Conservation (phyloP, 2,113 vertebrate species). For the Tenebrosternarchus preto region DNA sequence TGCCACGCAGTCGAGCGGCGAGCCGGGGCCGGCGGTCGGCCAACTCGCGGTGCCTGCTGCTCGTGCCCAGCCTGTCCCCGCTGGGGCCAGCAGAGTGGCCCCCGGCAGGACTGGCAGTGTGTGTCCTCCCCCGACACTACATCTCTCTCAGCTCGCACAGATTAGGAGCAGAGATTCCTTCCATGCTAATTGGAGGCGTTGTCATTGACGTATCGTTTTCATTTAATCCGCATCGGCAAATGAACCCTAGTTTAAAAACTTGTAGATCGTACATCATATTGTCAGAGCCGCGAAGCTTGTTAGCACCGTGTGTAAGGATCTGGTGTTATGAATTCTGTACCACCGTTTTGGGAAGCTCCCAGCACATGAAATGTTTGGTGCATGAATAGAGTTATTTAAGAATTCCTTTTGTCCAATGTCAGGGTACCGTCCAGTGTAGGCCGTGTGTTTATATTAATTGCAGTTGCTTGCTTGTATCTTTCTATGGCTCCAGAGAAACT, state of each 20-base stretch:
- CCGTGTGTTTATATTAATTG: neutral
- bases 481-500: neutral
- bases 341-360: neutral
- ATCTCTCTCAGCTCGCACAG: no score
- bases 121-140: neutral
- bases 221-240: constrained; percentile 26
- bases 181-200: neutral
- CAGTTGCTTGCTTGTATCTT: neutral
- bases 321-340: neutral
- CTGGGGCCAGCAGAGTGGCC: neutral
- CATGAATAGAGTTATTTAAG: neutral
- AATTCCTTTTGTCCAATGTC: neutral
- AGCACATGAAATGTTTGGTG: neutral
- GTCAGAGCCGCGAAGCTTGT: neutral
- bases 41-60: neutral
- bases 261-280: constrained; percentile 17
- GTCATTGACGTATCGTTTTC: neutral
- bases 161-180: constrained; percentile 17
- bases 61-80: neutral
- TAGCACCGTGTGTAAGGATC: neutral
- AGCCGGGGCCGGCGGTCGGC: constrained; percentile 1
- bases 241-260: neutral
- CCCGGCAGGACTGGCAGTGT: neutral
- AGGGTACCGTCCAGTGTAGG: neutral
- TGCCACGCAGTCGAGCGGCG: constrained; percentile 11